Percentiles rank a stretch among this genome's conserved stretches.
Evolutionary conservation across 2,888 invertebrate genomes (phyloP).

Genomic region (Bimastos eiseni): DNA sequence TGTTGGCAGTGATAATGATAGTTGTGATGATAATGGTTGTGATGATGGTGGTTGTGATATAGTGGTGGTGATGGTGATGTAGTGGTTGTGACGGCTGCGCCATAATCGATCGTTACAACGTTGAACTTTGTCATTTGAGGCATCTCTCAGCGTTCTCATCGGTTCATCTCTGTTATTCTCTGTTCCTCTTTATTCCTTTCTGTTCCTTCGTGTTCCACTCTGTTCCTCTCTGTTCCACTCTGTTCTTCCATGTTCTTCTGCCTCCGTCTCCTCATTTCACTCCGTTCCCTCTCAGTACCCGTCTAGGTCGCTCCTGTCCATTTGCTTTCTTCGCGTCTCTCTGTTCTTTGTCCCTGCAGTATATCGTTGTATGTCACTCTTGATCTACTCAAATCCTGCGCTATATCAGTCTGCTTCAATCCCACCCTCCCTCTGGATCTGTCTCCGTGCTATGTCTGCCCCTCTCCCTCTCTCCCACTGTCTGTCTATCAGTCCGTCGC

Average conservation of each 20-base stretch:
- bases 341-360: no score
- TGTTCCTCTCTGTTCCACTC: not conserved
- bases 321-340: no score
- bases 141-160: not conserved
- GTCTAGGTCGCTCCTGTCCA: no score
- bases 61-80: not conserved
- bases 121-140: constrained; percentile 1
- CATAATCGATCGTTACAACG: not conserved
- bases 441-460: no score
- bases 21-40: no score
- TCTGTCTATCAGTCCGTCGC: not conserved
- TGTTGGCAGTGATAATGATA: no score
- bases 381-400: no score
- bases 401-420: not conserved
- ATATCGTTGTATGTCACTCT: no score
- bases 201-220: not conserved
- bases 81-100: not conserved
- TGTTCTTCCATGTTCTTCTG: not conserved
- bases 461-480: not conserved
- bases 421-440: no score
- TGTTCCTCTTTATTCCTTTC: not conserved
- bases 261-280: not conserved
- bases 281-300: no score
- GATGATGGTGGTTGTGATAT: no score
- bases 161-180: not conserved